These are phyloP conservation scores for Aphelenchoides avenae DNA, from an alignment of 1,140 invertebrate genomes.

Conservation along the genomic window DNA sequence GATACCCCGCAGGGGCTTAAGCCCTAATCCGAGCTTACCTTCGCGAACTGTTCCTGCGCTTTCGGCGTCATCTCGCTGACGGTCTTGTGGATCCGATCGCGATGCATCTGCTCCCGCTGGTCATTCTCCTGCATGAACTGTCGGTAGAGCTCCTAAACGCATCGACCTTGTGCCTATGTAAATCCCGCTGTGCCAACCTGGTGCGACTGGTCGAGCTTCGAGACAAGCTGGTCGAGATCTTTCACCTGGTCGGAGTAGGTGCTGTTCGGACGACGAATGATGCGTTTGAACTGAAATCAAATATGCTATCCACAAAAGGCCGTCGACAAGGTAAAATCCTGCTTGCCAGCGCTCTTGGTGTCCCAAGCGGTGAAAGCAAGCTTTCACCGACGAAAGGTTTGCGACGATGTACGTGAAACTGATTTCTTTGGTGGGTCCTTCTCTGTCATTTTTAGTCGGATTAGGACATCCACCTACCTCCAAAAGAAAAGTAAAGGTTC, in stretches of 20 bases:
- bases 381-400: too few relatives aligned
- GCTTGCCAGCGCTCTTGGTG: too few relatives aligned
- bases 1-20: too few relatives aligned
- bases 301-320: neutral
- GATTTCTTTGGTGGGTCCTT: too few relatives aligned
- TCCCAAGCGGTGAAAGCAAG: too few relatives aligned
- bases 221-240: conserved; percentile 31
- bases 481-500: too few relatives aligned
- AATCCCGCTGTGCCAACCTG: conserved; percentile 15
- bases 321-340: too few relatives aligned
- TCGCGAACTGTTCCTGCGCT: conserved; percentile 43
- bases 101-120: conserved; percentile 26
- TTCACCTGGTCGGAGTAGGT: conserved; percentile 31
- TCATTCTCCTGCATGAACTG: conserved; percentile 44
- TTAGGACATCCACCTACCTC: too few relatives aligned
- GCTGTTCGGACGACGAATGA: conserved; percentile 37
- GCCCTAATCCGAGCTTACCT: conserved; percentile 16
- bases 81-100: conserved; percentile 31
- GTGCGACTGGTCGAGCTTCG: conserved; percentile 18
- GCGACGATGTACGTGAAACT: too few relatives aligned
- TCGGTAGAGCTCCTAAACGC: conserved; percentile 27
- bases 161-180: neutral
- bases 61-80: conserved; percentile 33
- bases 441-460: neutral
- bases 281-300: conserved; percentile 30